Base-by-base conservation (phyloP, 2,888 invertebrate genomes). In the Entomobrya proxima region DNA sequence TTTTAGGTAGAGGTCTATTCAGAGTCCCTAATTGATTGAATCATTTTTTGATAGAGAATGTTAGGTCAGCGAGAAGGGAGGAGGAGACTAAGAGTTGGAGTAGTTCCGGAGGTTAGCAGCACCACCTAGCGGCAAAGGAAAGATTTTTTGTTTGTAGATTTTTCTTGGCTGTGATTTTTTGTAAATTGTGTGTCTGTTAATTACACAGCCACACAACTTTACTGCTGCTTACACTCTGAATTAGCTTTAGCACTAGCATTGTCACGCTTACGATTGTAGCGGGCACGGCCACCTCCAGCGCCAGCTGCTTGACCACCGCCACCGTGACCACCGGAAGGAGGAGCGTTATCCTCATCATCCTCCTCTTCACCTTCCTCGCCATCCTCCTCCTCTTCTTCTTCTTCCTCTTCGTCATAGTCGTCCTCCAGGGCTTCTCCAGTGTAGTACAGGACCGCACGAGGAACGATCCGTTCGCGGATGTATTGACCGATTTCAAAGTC, bases 401-500 rank as follows among this genome's bases (percentile, higher is more conserved):
- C 84, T 64, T 84, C 90, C 24, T 89, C 90, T 37, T 89, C 89
- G 21, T 89, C 88, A 30, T 89, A 88, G 30, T 89, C 90, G 27
- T 90, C 90, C 37, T 89, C 90, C 55, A 90, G 78, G 30, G 90
- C 90, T 81, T 90, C 90, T 11, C 99, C 99, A 86, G 99, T 99
- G 93, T 95, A 99, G 92, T 97, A 98, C 72, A 99, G 94, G 78
- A 98, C 97, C 84, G 99, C 99, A 91, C 97, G 95, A n/a, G 99
- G 98, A 88, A 99, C 96, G 89, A 99, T 96, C 89, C 98, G 95
- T 92, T 99, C 98, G 90, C 98, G 95, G 92, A 99, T 95, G 92
- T 98, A 98, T 93, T 99, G 99, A 2, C 99, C 99, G 92, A 99
- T 96, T 94, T 99, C 99, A 92, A 98, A 99, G 93, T 99, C 99